Percentiles rank a stretch among this genome's conserved stretches.
phyloP scores from a whole-genome alignment of 2,113 vertebrate species.

The Cervus canadensis region DNA sequence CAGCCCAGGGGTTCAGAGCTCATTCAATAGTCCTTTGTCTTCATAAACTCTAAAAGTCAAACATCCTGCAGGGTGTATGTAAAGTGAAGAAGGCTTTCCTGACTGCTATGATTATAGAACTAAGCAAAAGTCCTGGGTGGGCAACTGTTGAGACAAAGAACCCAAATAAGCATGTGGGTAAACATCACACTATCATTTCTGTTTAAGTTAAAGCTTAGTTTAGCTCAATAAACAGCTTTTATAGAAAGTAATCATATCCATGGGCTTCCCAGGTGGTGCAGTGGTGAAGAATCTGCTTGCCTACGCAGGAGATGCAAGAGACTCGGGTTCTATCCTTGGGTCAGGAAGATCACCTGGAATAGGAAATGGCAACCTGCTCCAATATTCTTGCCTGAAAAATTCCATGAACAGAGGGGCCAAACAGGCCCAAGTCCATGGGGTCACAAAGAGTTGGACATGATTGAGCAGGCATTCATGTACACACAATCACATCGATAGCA shows the following conservation, averaged over 20 bases:
- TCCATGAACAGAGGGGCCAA: background rate
- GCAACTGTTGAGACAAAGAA: background rate
- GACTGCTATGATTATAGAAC: background rate
- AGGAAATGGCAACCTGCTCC: background rate
- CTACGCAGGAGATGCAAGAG: background rate
- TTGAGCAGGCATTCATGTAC: background rate
- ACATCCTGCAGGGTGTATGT: background rate
- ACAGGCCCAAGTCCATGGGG: background rate
- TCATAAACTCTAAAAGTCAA: background rate
- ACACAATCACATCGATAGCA: background rate
- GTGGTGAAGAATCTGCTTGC: background rate
- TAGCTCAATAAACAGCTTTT: background rate
- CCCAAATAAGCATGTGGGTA: background rate
- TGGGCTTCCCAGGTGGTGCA: background rate
- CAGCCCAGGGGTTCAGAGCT: background rate
- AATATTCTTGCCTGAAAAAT: background rate
- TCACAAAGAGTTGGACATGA: background rate
- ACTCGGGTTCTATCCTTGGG: background rate
- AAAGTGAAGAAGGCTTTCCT: too few species aligned
- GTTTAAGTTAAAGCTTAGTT: background rate
- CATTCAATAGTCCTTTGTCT: background rate
- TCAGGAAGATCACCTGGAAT: background rate
- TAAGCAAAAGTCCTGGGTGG: background rate
- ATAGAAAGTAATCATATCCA: background rate
- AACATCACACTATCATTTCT: background rate